Percentiles rank a stretch among this genome's conserved stretches.
Evolutionary conservation across 2,888 invertebrate species (phyloP).

Genomic region (Cryptophagus acutangulus): DNA sequence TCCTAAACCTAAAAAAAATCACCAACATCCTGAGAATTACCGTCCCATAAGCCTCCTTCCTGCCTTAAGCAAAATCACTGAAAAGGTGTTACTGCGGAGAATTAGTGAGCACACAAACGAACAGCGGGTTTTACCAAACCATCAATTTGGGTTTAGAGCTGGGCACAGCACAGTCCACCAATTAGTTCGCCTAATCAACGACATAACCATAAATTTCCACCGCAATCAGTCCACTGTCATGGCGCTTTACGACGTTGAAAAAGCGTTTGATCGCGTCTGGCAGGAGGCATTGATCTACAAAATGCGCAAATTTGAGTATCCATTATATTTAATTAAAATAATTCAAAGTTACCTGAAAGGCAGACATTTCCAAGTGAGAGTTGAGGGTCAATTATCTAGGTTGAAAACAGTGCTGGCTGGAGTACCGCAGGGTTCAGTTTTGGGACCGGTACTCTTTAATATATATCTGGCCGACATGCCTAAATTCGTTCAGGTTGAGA

Average conservation of each 20-base stretch:
- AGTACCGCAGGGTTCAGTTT: constrained; percentile 15
- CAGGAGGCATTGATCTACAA: constrained; percentile 6
- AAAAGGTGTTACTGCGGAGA: constrained; percentile 21
- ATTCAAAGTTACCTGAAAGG: constrained; percentile 6
- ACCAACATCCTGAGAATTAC: constrained; percentile 17
- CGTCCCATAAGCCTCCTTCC: constrained; percentile 23
- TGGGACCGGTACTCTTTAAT: too few relatives aligned
- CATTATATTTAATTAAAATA: constrained; percentile 7
- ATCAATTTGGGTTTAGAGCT: constrained; percentile 17
- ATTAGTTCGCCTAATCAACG: constrained; percentile 9
- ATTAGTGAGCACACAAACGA: not conserved
- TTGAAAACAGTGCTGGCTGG: constrained; percentile 10
- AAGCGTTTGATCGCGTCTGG: constrained; percentile 15
- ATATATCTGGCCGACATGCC: constrained; percentile 9
- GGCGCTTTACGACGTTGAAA: constrained; percentile 10
- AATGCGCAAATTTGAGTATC: not conserved
- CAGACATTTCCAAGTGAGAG: constrained; percentile 8
- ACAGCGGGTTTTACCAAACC: not conserved
- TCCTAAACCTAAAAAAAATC: constrained; percentile 18
- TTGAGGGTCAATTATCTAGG: constrained; percentile 2
- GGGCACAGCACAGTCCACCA: constrained; percentile 13
- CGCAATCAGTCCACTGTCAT: constrained; percentile 7
- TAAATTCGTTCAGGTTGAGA: too few relatives aligned
- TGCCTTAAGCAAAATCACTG: constrained; percentile 23
- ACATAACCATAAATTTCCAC: constrained; percentile 11